Percentiles rank a stretch among this genome's conserved stretches.
Evolutionary conservation across 2,113 vertebrate species (phyloP).

Genomic region (Heterochromis multidens): DNA sequence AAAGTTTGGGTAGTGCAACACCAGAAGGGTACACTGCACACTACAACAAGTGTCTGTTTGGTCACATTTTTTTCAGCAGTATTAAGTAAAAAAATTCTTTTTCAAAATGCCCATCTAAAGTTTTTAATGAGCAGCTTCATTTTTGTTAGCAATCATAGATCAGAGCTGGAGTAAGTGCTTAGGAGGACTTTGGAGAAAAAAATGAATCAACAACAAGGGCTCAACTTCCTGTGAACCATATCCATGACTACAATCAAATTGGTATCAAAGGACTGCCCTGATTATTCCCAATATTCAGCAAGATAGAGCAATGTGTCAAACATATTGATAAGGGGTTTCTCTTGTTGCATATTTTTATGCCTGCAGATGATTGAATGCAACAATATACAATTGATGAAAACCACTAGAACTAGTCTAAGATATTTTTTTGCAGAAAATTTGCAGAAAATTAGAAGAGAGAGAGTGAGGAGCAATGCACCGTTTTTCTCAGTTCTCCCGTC

Average conservation of each 20-base stretch:
- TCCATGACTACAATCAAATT: background rate
- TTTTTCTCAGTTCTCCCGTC: background rate
- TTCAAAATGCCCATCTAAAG: background rate
- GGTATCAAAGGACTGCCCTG: background rate
- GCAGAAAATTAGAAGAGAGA: background rate
- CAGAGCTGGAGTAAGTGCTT: background rate
- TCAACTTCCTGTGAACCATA: background rate
- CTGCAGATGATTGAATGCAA: background rate
- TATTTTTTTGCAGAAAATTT: background rate
- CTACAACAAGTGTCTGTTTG: background rate
- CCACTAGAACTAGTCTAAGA: background rate
- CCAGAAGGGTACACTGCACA: background rate
- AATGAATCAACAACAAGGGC: background rate
- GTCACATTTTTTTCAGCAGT: background rate
- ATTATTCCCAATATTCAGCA: background rate
- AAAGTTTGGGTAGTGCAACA: slow-evolving; percentile 14
- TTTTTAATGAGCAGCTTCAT: background rate
- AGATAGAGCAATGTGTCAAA: background rate
- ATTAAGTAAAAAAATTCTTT: background rate
- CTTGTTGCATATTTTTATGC: background rate
- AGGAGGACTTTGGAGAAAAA: background rate
- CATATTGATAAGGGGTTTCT: background rate
- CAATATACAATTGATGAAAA: background rate
- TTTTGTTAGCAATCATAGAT: background rate
- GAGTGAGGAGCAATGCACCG: background rate